Base-by-base conservation (phyloP, 2,888 invertebrate species). In the Tetrapedia diversipes region DNA sequence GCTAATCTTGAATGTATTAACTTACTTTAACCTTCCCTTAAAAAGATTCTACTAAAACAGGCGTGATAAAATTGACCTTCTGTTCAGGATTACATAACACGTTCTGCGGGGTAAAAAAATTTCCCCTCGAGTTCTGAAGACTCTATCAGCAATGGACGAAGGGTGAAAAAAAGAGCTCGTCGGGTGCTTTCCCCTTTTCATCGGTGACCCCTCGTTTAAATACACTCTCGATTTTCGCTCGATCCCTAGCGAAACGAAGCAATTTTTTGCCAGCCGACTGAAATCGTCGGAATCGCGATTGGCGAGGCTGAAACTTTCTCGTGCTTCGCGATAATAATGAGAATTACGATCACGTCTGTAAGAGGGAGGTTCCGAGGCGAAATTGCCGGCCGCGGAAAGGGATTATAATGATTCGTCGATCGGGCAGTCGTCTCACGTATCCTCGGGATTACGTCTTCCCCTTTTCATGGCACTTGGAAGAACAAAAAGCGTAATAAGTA, bases 301-400 rank as follows among this genome's bases (percentile, higher is more conserved):
- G 34, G n/a, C 34, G 16, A 7, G 19, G 47, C 32, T 14, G 56
- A 65, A 75, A 71, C 41, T 54, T 82, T 51, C 27, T 64, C 64
- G 43, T 32, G 51, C 53, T 16, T 14, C 47, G 47, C 19, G 49
- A 37, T 66, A 71, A 77, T 80, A 85, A 86, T 83, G 84, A 82
- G 65, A 81, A 88, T 87, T 87, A 86, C 86, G 82, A 81, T 88
- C 87, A 88, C 87, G 87, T 87, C 61, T 72, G 74, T 41, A 77
- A 63, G 77, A 84, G 80, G 82, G 81, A 84, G 86, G 86, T 88
- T 87, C 84, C 80, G 74, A 80, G 81, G 86, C 83, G 79, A 86
- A 87, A 80, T 85, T 73, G 75, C 56, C 32, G 54, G 56, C 32
- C 45, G 53, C 54, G 43, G 63, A 72, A 61, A 43, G 77, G 79